A percentile compares a stretch with the other conserved stretches of the same genome.
phyloP scores from a whole-genome alignment of 2,113 vertebrate genomes.

The Rattus rattus region DNA sequence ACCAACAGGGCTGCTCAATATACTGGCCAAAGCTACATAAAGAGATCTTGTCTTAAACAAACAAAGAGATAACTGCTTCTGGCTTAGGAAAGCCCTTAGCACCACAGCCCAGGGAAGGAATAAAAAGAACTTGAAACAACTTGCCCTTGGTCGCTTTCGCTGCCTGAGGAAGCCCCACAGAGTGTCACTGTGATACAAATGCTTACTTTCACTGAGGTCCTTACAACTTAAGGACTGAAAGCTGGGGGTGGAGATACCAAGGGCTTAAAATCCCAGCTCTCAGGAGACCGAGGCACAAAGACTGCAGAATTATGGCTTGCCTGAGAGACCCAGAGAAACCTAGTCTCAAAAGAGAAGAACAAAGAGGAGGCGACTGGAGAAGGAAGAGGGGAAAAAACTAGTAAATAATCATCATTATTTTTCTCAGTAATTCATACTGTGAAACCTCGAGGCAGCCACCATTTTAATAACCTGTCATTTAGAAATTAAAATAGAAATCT shows the following conservation, averaged over 20 bases:
- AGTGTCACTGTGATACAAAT: neutral
- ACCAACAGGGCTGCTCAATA: neutral
- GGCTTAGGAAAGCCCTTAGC: neutral
- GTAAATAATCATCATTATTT: neutral
- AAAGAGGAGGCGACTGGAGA: accelerated
- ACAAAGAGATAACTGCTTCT: no score
- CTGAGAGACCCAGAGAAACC: neutral
- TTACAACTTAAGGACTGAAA: neutral
- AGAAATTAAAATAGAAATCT: slow-evolving; percentile 44
- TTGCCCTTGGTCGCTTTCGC: neutral
- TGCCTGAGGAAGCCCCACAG: neutral
- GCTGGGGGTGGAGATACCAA: no score
- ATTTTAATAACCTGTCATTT: slow-evolving; percentile 48
- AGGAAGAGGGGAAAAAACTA: neutral
- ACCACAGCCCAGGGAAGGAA: neutral
- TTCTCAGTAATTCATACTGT: neutral
- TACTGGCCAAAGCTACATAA: neutral
- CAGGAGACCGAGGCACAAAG: neutral
- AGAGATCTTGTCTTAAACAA: neutral
- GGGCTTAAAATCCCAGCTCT: neutral
- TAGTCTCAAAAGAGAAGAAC: neutral
- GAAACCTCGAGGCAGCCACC: neutral
- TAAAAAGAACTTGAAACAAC: neutral
- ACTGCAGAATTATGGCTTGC: neutral
- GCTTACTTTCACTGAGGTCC: neutral